phyloP scores from a whole-genome alignment of 2,888 invertebrate species.

The Glyphotaelius pellucidus region DNA sequence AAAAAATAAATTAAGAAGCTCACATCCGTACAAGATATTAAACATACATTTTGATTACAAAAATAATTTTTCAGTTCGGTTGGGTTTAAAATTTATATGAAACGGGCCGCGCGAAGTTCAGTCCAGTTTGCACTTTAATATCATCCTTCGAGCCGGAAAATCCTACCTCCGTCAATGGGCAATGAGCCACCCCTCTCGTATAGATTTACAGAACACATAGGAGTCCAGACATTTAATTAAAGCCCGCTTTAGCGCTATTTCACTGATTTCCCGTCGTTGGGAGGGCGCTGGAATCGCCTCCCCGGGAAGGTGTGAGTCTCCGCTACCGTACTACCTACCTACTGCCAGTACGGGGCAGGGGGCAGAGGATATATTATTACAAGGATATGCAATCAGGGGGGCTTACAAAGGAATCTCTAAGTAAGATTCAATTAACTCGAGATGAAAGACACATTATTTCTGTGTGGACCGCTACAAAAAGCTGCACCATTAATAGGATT shows the following conservation, averaged over 20 bases:
- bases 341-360: not conserved
- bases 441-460: constrained; percentile 34
- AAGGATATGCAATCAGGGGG: constrained; percentile 52
- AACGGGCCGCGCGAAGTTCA: too few species aligned
- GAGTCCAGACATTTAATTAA: constrained; percentile 67
- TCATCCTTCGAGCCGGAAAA: not conserved
- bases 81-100: too few species aligned
- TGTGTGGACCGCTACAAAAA: not conserved
- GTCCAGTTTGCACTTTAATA: not conserved
- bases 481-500: not conserved
- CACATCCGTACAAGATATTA: too few species aligned
- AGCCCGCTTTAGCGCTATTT: constrained; percentile 67
- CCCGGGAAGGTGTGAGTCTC: constrained; percentile 58
- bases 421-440: constrained; percentile 47
- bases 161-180: constrained; percentile 34
- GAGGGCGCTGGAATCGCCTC: constrained; percentile 61
- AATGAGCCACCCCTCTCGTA: constrained; percentile 65
- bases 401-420: constrained; percentile 45
- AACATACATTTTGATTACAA: too few species aligned
- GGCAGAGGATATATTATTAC: constrained; percentile 41
- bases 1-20: too few species aligned
- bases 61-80: too few species aligned
- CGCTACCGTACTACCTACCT: constrained; percentile 12
- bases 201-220: constrained; percentile 66
- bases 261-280: constrained; percentile 66